These are phyloP conservation scores for Chlorodrepanis virens DNA, from an alignment of 2,113 vertebrate genomes.

Conservation along the genomic window DNA sequence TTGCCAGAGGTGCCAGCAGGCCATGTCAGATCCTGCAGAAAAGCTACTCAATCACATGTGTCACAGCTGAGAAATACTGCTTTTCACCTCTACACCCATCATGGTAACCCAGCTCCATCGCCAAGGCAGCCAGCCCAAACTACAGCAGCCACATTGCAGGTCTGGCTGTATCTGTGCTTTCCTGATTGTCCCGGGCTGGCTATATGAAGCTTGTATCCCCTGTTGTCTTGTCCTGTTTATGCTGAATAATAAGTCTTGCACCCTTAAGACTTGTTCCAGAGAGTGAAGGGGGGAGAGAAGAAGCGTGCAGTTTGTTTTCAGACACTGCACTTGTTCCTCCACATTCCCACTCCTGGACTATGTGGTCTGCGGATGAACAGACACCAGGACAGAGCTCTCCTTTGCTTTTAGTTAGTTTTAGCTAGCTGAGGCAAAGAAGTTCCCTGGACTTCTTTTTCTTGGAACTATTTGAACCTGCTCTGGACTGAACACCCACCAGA, in stretches of 20 bases:
- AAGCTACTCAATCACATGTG: not conserved
- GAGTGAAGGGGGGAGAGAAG: not conserved
- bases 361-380: not conserved
- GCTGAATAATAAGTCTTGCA: not conserved
- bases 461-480: not conserved
- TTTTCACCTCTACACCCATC: no score
- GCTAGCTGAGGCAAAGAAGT: not conserved
- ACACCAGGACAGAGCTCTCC: not conserved
- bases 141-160: fast-evolving
- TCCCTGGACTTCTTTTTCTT: not conserved
- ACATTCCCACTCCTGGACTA: not conserved
- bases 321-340: not conserved
- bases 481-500: not conserved
- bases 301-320: not conserved
- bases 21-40: not conserved
- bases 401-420: not conserved
- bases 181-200: not conserved
- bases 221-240: not conserved
- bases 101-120: fast-evolving
- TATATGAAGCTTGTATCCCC: not conserved
- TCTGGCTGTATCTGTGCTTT: not conserved
- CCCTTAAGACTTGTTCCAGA: not conserved
- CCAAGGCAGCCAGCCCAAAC: not conserved
- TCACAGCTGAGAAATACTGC: not conserved
- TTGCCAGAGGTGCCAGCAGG: not conserved